A percentile compares a stretch with the other conserved stretches of the same genome.
Conservation (phyloP, 2,113 vertebrate genomes). For the Reinhardtius hippoglossoides region DNA sequence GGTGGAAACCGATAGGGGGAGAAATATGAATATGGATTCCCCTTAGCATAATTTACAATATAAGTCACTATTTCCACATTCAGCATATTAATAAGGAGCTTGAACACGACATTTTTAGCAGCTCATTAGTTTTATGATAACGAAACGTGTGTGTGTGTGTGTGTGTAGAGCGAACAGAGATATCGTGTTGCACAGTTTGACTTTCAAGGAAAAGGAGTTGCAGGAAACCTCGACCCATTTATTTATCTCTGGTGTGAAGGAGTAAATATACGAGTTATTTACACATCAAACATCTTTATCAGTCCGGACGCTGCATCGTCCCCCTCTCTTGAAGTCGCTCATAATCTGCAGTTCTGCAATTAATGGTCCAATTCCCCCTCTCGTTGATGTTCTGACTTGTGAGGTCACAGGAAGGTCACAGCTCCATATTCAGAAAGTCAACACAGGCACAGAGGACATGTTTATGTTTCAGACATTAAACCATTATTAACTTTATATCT, state of each 20-base stretch:
- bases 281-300: slow-evolving; percentile 36
- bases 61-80: slow-evolving; percentile 55
- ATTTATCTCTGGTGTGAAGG: slow-evolving; percentile 1
- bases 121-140: slow-evolving; percentile 53
- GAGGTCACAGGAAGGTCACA: not conserved
- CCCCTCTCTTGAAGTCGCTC: no score
- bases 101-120: slow-evolving; percentile 26
- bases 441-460: no score
- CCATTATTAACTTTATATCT: no score
- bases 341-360: no score
- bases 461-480: no score
- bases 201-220: slow-evolving; percentile 4
- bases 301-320: not conserved
- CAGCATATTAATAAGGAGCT: slow-evolving; percentile 59
- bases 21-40: slow-evolving; percentile 69
- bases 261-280: slow-evolving; percentile 36
- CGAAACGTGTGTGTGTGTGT: slow-evolving; percentile 2
- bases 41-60: slow-evolving; percentile 39
- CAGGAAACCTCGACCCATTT: slow-evolving; percentile 8
- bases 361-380: not conserved
- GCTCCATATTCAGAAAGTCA: not conserved
- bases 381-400: not conserved
- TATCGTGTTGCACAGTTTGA: slow-evolving; percentile 15
- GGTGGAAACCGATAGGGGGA: slow-evolving; percentile 20
- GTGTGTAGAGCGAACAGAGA: slow-evolving; percentile 19